Evolutionary conservation across 2,797 vertebrate species (phyloP), one percentile per base, ranked within the genome.

Genomic region (Spea hammondii): DNA sequence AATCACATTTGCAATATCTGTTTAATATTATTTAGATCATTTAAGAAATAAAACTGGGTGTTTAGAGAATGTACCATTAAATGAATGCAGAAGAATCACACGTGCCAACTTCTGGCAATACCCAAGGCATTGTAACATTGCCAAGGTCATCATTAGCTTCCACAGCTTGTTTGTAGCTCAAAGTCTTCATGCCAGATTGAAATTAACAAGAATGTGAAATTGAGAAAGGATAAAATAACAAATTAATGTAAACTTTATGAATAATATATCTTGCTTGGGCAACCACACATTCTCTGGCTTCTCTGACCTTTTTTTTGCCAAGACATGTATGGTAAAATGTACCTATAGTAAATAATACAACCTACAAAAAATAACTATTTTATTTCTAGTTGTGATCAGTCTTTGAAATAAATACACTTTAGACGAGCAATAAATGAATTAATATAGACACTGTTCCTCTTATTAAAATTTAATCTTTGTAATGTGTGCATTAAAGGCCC

Each of bases 111-210:
- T 59, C 62, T 72, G 74, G 74, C 79, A 62, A 51, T 66, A 76
- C 79, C 74, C 54, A 66, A 72, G 79, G 74, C 79, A 72, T 48
- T 72, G 46, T 72, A 70, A 66, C 60, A 71, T 65, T 80, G 62
- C 60, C 79, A 80, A 80, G 79, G 79, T 72, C 79, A 80, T 50
- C 13, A 46, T 70, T 72, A 71, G 68, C 62, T 47, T 72, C 73
- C 13, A 32, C 9, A 11, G 60, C 60, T 66, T 71, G 69, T 72
- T 72, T 66, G 60, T 17, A 65, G 32, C 67, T 70, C 50, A 44
- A 17, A 73, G 73, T 67, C 64, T 72, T 67, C 72, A 72, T 64
- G 65, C 71, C 78, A 74, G 44, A 14, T 54, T 67, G 13, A 72
- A 72, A 76, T 72, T 59, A 72, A 77, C 59, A 55, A 69, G 74